Conservation (phyloP, 2,797 vertebrate genomes). For the Erpetoichthys calabaricus region DNA sequence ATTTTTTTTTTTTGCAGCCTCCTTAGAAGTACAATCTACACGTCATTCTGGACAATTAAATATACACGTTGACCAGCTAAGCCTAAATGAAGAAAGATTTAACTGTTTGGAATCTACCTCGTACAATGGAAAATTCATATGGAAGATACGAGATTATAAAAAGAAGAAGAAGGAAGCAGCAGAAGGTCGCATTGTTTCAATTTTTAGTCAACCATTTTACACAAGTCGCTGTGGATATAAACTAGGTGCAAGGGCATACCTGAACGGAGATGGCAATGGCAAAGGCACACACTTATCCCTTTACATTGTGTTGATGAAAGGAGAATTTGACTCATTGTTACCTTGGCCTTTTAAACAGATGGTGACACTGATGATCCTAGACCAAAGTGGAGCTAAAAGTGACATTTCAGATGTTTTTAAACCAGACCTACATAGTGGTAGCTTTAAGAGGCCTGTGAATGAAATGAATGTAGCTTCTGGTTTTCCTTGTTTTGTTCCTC, state of each 20-base stretch:
- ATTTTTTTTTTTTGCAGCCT: conserved; percentile 27
- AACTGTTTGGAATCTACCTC: conserved; percentile 64
- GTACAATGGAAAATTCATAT: conserved; percentile 73
- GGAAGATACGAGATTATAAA: conserved; percentile 71
- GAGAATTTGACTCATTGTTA: conserved; percentile 73
- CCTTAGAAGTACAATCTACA: conserved; percentile 58
- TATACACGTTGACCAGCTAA: conserved; percentile 63
- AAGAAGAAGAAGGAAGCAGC: conserved; percentile 52
- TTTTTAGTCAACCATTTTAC: conserved; percentile 72
- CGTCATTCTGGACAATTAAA: conserved; percentile 62
- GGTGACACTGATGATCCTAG: conserved; percentile 68
- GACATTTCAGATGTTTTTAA: conserved; percentile 61
- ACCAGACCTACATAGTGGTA: conserved; percentile 61
- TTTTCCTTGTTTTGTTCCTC: conserved; percentile 62
- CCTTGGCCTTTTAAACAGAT: conserved; percentile 78
- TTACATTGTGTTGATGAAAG: conserved; percentile 75
- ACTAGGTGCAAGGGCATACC: conserved; percentile 59
- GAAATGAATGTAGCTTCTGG: conserved; percentile 71
- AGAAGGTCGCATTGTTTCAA: conserved; percentile 44
- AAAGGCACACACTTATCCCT: conserved; percentile 69
- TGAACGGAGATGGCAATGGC: conserved; percentile 69
- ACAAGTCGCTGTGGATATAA: conserved; percentile 75
- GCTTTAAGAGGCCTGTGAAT: conserved; percentile 58
- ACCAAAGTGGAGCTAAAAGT: conserved; percentile 68
- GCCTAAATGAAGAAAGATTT: conserved; percentile 62